Base-by-base conservation (phyloP, 2,113 vertebrate genomes). In the Emberiza fucata region DNA sequence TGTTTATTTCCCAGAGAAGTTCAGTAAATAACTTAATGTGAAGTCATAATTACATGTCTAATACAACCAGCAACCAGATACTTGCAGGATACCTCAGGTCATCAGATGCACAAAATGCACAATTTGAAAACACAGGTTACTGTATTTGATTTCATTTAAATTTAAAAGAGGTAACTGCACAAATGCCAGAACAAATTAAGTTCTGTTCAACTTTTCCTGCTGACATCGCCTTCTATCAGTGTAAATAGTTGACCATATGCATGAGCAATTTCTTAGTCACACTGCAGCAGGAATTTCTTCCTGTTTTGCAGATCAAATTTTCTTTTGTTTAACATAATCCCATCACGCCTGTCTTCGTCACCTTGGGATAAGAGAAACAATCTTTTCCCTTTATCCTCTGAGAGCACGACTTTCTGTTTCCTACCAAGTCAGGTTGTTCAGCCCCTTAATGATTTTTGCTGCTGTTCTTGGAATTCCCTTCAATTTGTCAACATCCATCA, bases 401-500 rank as follows among this genome's bases (percentile, higher is more conserved):
- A 69, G 66, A 69, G 42, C 17, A 70, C 61, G 61, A 85, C 71
- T 90, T 94, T 88, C 61, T 85, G 81, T 65, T 85, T 87, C 86
- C 79, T 92, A 90, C 72, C 50, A 88, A 69, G 61, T 82, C 76
- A 75, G 71, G 59, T 60, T 77, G 64, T 48, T 92, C 70, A 88
- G n/a, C 35, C 86, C 60, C 61, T 50, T 94, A 96, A 96, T 80
- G 91, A 94, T 95, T 95, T 97, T 94, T 84, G 84, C 92, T 95
- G 92, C 86, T 94, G 88, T 73, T 96, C 89, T 85, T 0, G 33
- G 94, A 95, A 95, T 94, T 94, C 87, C 88, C 90, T 85, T 92
- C 91, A 91, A 97, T 97, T 96, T 97, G 94, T 96, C 94, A 96
- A 92, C 83, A 90, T 95, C 81, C 81, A 83, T 96, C 93, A 95